Percentiles rank a stretch among this genome's conserved stretches.
Evolutionary conservation across 2,888 invertebrate species (phyloP).

Genomic region (Machimus atricapillus): DNA sequence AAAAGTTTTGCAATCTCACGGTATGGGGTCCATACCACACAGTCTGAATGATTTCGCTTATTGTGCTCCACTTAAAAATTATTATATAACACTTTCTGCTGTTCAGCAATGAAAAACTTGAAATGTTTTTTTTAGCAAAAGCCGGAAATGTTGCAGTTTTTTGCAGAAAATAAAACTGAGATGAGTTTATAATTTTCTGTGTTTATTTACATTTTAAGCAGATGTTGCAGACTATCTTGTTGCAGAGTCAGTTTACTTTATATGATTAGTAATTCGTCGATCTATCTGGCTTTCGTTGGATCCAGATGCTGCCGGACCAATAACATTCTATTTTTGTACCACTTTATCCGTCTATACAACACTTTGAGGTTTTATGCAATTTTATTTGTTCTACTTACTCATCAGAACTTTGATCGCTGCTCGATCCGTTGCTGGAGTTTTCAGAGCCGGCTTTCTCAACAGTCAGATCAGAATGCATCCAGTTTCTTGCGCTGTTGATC

Average conservation of each 20-base stretch:
- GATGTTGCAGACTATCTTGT: not conserved
- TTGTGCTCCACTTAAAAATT: not conserved
- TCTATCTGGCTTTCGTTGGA: not conserved
- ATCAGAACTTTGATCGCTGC: slow-evolving; percentile 43
- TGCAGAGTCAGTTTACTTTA: not conserved
- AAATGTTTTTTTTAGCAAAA: not conserved
- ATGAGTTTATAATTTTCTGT: not conserved
- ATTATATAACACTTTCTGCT: not conserved
- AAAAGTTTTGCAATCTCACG: not conserved
- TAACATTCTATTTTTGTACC: not conserved
- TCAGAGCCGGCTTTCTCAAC: not conserved
- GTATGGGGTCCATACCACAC: not conserved
- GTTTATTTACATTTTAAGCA: not conserved
- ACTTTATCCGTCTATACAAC: not conserved
- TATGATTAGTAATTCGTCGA: not conserved
- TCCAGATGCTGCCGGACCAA: not conserved
- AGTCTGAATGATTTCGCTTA: not conserved
- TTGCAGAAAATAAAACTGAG: not conserved
- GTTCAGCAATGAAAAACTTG: not conserved
- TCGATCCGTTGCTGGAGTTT: not conserved
- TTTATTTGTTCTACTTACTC: slow-evolving; percentile 40
- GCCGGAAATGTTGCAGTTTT: not conserved
- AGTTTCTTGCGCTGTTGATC: slow-evolving; percentile 50
- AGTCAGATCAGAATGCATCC: slow-evolving; percentile 48
- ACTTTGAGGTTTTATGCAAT: not conserved